Base-by-base conservation (phyloP, 2,888 invertebrate species). In the Trachelus iudaicus region DNA sequence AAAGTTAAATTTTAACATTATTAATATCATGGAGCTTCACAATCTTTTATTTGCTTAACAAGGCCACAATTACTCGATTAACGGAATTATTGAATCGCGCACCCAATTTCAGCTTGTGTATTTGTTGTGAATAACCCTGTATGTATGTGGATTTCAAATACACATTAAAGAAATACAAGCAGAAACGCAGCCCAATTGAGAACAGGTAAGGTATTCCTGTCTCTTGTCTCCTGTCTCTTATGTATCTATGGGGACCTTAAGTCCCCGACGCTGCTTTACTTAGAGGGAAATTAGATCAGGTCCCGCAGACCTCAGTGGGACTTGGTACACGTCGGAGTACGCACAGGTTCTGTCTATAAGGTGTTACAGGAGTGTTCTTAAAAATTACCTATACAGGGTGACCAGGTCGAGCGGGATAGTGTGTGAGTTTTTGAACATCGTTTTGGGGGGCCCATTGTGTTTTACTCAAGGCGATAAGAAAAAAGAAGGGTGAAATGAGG, bases 271-370 rank as follows among this genome's bases (percentile, higher is more conserved):
- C 23, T 56, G 56, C 56, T 56, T 23, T 23, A 56, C 56, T 56
- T 23, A 56, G 23, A 56, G 79, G 77, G 77, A 80, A 81, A 81
- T 79, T 81, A 81, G 80, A 80, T 75, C 75, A 79, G 56, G 23
- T 9, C 23, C 56, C 56, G 3, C 56, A 56, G 56, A 56, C 56
- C 2, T 78, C 79, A 80, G 79, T 81, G 80, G 77, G 76, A 81
- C 81, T 77, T 79, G 79, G 71, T 74, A 79, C 80, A 80, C 81
- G 79, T 79, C 80, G 77, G 77, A 37, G 74, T 80, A 73, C 77
- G 78, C 77, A 77, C 74, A 56, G 56, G 23, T 56, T 56, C 56
- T 56, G 9, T 56, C 23, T 56, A 56, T 23, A 56, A 56, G 56
- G 56, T 23, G 9, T 56, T 56, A 23, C 40, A 9, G 15, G 0